These are phyloP conservation scores for Aporophyla lueneburgensis DNA, from an alignment of 2,888 invertebrate species.

Conservation along the genomic window DNA sequence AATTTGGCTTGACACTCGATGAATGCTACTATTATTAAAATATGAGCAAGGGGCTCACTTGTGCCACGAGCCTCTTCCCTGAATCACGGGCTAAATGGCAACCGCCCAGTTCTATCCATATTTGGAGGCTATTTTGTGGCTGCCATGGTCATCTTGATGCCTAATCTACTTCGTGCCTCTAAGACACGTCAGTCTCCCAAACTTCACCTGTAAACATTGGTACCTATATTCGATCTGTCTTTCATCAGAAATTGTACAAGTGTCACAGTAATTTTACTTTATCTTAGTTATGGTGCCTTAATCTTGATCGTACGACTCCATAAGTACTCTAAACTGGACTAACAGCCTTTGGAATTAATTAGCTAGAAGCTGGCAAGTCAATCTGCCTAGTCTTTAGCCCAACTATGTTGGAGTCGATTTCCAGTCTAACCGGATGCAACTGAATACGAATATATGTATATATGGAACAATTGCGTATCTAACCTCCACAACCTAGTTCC, in stretches of 20 bases:
- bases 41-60: slow-evolving; percentile 2
- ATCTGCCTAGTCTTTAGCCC: too few species aligned
- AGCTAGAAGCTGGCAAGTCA: not conserved
- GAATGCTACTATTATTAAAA: slow-evolving; percentile 7
- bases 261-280: not conserved
- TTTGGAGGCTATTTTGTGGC: not conserved
- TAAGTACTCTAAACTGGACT: not conserved
- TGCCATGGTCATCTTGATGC: not conserved
- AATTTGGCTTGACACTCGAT: slow-evolving; percentile 3
- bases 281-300: not conserved
- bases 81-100: slow-evolving; percentile 10
- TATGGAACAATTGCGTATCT: too few species aligned
- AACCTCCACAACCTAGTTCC: too few species aligned
- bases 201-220: not conserved
- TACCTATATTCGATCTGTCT: not conserved
- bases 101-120: slow-evolving; percentile 1
- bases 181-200: not conserved
- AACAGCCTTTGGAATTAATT: not conserved
- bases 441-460: too few species aligned
- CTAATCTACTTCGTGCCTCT: not conserved
- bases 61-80: not conserved
- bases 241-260: not conserved
- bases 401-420: too few species aligned
- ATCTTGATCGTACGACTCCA: not conserved
- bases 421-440: too few species aligned